A percentile compares a stretch with the other conserved stretches of the same genome.
Conservation (phyloP, 2,113 vertebrate species). For the Crotophaga sulcirostris region DNA sequence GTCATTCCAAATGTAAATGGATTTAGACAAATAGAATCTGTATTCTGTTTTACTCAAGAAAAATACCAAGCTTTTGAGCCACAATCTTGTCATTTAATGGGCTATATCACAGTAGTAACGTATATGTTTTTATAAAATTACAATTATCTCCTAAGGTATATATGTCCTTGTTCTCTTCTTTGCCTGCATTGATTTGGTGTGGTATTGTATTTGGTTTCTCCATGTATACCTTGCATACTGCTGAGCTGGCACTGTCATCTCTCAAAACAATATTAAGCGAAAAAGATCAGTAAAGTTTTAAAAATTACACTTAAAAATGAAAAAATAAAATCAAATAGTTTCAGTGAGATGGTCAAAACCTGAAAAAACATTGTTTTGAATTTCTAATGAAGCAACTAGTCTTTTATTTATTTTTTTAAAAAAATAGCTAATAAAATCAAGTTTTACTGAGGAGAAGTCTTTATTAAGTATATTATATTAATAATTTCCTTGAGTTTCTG, state of each 20-base stretch:
- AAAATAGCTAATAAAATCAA: not conserved
- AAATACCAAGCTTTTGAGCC: not conserved
- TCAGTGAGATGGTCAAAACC: not conserved
- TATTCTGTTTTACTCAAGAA: not conserved
- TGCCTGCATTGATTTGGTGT: not conserved
- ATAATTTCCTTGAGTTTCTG: not conserved
- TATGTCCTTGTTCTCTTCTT: not conserved
- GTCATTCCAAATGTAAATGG: not conserved
- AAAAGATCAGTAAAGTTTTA: not conserved
- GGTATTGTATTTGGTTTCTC: not conserved
- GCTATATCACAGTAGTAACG: not conserved
- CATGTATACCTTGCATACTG: not conserved
- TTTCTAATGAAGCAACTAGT: not conserved
- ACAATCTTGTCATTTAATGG: not conserved
- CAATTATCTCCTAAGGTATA: not conserved
- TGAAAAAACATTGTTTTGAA: not conserved
- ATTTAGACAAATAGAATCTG: not conserved
- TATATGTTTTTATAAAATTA: not conserved
- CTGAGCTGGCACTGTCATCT: not conserved
- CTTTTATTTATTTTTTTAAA: not conserved
- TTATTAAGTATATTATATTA: not conserved
- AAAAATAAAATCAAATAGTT: not conserved
- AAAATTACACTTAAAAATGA: not conserved
- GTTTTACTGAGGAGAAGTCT: not conserved
- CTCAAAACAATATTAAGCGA: not conserved